These are phyloP conservation scores for Arctocebus calabarensis DNA, from an alignment of 2,797 vertebrate species.

Conservation along the genomic window DNA sequence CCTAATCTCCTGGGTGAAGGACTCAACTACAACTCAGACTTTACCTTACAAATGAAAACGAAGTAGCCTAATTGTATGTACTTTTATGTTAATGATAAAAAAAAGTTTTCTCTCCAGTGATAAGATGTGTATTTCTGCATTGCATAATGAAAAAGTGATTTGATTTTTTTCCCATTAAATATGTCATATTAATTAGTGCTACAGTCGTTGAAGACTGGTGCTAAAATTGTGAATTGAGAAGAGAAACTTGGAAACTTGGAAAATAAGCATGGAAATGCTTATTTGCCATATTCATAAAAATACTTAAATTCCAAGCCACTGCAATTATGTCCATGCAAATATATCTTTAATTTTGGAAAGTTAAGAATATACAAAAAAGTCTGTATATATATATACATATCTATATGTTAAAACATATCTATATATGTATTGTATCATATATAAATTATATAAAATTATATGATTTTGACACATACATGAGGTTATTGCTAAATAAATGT, in stretches of 20 bases:
- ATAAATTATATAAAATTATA: neutral
- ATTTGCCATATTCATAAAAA: neutral
- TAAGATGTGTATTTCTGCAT: neutral
- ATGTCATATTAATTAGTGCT: neutral
- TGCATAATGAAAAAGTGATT: neutral
- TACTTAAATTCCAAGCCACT: constrained; percentile 14
- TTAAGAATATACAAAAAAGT: neutral
- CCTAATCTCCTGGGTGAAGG: no score
- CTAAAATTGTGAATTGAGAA: constrained; percentile 21
- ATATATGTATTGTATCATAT: no score
- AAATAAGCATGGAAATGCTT: neutral
- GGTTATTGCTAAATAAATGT: neutral
- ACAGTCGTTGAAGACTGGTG: neutral
- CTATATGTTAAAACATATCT: no score
- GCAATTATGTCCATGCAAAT: neutral
- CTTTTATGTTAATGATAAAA: no score
- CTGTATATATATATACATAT: neutral
- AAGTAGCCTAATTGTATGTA: no score
- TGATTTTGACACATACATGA: neutral
- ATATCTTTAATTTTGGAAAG: neutral
- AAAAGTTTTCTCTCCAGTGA: neutral
- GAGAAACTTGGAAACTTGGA: neutral
- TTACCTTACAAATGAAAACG: no score
- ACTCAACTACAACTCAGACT: no score
- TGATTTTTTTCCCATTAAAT: neutral